Evolutionary conservation across 2,797 vertebrate species (phyloP).

Genomic region (Ctenopoma multispine): DNA sequence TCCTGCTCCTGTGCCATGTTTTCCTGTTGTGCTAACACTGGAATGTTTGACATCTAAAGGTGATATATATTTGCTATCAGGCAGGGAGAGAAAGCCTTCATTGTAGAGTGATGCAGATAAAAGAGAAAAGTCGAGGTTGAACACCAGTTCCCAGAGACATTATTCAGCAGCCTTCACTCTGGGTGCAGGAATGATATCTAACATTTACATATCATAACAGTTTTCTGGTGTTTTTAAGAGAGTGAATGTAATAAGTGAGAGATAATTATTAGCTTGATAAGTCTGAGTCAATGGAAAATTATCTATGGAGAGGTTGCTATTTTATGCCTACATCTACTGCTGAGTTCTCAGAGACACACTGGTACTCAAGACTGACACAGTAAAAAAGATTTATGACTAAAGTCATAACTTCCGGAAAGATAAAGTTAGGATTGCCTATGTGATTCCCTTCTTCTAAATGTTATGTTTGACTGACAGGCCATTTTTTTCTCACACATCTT

Average conservation of each 20-base stretch:
- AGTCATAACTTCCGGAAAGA: conserved; percentile 21
- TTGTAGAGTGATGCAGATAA: conserved; percentile 53
- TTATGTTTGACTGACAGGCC: conserved; percentile 61
- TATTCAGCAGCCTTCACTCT: conserved; percentile 47
- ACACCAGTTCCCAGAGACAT: conserved; percentile 63
- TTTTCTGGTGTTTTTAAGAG: conserved; percentile 43
- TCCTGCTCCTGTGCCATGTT: conserved; percentile 46
- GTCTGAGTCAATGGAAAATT: conserved; percentile 51
- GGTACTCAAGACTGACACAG: conserved; percentile 38
- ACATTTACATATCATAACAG: conserved; percentile 39
- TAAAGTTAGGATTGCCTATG: not conserved
- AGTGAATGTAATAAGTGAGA: conserved; percentile 35
- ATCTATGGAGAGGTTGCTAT: conserved; percentile 65
- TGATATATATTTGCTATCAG: conserved; percentile 76
- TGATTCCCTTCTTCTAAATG: conserved; percentile 50
- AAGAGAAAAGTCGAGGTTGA: conserved; percentile 41
- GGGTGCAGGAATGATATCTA: conserved; percentile 42
- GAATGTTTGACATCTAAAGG: conserved; percentile 77
- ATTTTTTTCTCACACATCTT: conserved; percentile 74
- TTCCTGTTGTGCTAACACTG: conserved; percentile 68
- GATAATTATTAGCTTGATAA: conserved; percentile 64
- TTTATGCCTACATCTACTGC: conserved; percentile 69
- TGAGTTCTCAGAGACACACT: conserved; percentile 59
- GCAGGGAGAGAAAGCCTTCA: conserved; percentile 58
- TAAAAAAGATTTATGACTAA: not conserved